Conservation (phyloP, 1,140 invertebrate genomes). For the Nasonia vitripennis region DNA sequence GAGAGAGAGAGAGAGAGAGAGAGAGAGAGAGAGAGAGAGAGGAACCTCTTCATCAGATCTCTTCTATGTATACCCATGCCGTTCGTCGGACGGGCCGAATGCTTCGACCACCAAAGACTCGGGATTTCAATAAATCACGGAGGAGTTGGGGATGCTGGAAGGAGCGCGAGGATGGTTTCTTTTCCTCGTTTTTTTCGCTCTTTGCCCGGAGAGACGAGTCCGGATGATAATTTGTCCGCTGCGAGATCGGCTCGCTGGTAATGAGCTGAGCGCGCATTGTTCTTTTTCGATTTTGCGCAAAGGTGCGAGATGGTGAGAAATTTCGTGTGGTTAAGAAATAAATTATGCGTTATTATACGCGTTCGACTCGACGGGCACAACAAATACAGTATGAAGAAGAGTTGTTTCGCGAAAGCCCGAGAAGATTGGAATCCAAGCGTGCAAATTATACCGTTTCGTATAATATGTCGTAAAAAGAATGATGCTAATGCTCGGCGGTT, state of each 20-base stretch:
- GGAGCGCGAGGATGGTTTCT: not conserved
- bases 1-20: not conserved
- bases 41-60: slow-evolving; percentile 24
- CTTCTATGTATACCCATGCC: not conserved
- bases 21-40: not conserved
- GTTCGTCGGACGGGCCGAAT: not conserved
- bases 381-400: no score
- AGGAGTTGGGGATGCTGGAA: not conserved
- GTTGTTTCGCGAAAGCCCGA: no score
- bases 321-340: no score
- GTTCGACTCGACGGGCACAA: no score
- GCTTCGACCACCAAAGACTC: slow-evolving; percentile 38
- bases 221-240: not conserved
- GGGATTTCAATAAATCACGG: slow-evolving; percentile 35
- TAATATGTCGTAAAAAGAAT: no score
- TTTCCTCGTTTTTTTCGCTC: not conserved
- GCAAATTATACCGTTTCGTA: no score
- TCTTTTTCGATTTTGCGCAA: not conserved
- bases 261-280: not conserved
- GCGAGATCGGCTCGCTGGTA: not conserved
- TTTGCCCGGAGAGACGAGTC: not conserved
- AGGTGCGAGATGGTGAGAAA: not conserved
- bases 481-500: not conserved
- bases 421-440: no score
- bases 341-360: no score